phyloP scores from a whole-genome alignment of 2,888 invertebrate species.

The Smittia aterrima region DNA sequence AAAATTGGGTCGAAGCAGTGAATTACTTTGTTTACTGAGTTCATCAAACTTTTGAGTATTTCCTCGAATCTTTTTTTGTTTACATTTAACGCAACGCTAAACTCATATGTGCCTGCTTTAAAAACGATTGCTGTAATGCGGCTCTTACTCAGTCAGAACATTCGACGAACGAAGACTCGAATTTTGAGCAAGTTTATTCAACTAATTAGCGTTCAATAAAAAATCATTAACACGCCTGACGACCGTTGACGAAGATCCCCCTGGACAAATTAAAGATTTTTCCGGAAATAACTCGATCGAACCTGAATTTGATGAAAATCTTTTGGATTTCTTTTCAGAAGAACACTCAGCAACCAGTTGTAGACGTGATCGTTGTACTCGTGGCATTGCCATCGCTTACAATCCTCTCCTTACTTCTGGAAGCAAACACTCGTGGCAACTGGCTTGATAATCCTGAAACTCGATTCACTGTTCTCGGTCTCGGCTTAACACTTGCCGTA shows the following conservation, averaged over 20 bases:
- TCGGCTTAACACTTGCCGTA: slow-evolving; percentile 53
- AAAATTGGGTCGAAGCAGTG: neutral
- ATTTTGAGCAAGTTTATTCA: neutral
- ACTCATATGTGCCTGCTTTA: neutral
- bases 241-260: neutral
- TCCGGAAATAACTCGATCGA: neutral
- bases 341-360: slow-evolving; percentile 41
- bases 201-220: slow-evolving; percentile 16
- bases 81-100: neutral
- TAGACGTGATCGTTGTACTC: slow-evolving; percentile 54
- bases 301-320: neutral
- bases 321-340: slow-evolving; percentile 11
- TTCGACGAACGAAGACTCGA: neutral
- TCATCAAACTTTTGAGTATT: neutral
- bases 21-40: neutral
- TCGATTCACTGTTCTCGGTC: slow-evolving; percentile 50
- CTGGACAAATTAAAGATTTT: neutral
- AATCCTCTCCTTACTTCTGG: slow-evolving; percentile 53
- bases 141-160: neutral
- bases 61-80: neutral
- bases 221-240: slow-evolving; percentile 1
- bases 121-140: too few relatives aligned
- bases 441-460: slow-evolving; percentile 47
- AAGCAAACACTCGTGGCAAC: slow-evolving; percentile 52
- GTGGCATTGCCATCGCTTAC: slow-evolving; percentile 54